Base-by-base conservation (phyloP, 2,113 vertebrate genomes). In the Triplophysa rosa region DNA sequence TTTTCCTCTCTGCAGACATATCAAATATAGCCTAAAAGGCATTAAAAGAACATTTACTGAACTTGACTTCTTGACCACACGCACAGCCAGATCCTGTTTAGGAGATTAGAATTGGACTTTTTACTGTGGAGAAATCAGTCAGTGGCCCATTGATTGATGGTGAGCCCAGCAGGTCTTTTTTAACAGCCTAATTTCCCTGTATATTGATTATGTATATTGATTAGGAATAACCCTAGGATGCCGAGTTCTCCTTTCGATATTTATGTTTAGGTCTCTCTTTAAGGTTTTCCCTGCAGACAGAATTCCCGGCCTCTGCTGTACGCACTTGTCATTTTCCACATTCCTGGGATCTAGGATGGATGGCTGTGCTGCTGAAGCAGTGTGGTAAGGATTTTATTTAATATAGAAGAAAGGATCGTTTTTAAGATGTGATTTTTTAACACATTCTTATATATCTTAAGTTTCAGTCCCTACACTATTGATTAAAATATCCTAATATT, bases 131-230 rank as follows among this genome's bases (percentile, higher is more conserved):
- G 87, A 86, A 85, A 89, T 84, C 88, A 83, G 40, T 72, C 85
- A 86, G 86, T 87, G 86, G 86, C 73, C 84, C 87, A 91, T 89
- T 89, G 91, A 92, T 92, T 85, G 81, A 78, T 85, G 61, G 78
- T 77, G 80, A 82, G 84, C 89, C 87, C 87, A 83, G 82, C 89
- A 90, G 90, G 86, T 86, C 79, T 85, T 84, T 85, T 85, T 90
- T 88, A 72, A 91, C 82, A 82, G 87, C 90, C 90, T 90, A 24
- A 92, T 92, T 92, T 91, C 88, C 89, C 86, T 89, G 88, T 92
- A 90, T 91, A 92, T 91, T 88, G 89, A 93, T 92, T 87, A 91
- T 88, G 89, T 90, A 87, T 91, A 92, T 92, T 88, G 90, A 92
- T 92, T 83, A 88, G 70, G 84, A 81, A 83, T 88, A 85, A 85